These are phyloP conservation scores for Fregetta grallaria DNA, from an alignment of 2,113 vertebrate genomes.

Conservation along the genomic window DNA sequence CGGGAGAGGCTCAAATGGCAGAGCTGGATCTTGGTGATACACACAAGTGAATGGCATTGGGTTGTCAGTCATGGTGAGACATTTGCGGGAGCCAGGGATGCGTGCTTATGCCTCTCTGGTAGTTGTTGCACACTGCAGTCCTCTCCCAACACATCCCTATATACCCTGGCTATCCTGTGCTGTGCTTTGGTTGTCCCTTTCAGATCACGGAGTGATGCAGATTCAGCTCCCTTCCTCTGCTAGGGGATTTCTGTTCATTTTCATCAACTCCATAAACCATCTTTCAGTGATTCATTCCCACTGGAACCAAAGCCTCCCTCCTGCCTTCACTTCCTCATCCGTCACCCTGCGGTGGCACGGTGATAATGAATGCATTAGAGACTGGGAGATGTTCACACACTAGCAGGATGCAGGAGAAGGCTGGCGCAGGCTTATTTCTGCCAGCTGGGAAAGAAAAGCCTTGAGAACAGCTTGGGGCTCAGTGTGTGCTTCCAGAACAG, in stretches of 20 bases:
- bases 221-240: background rate
- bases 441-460: background rate
- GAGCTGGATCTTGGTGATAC: background rate
- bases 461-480: background rate
- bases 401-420: background rate
- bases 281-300: background rate
- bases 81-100: background rate
- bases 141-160: background rate
- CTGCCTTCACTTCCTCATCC: background rate
- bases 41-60: background rate
- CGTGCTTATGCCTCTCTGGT: background rate
- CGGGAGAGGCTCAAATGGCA: fast-evolving
- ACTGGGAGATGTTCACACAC: background rate
- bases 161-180: background rate
- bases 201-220: background rate
- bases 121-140: fast-evolving
- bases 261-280: background rate
- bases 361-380: background rate
- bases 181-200: background rate
- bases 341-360: fast-evolving
- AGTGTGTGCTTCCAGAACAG: background rate
- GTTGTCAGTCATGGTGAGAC: fast-evolving
- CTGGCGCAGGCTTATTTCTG: background rate
- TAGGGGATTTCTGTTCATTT: background rate
- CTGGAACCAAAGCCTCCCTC: background rate